A percentile compares a stretch with the other conserved stretches of the same genome.
phyloP scores from a whole-genome alignment of 2,113 vertebrate genomes.

The Hymenochirus boettgeri region DNA sequence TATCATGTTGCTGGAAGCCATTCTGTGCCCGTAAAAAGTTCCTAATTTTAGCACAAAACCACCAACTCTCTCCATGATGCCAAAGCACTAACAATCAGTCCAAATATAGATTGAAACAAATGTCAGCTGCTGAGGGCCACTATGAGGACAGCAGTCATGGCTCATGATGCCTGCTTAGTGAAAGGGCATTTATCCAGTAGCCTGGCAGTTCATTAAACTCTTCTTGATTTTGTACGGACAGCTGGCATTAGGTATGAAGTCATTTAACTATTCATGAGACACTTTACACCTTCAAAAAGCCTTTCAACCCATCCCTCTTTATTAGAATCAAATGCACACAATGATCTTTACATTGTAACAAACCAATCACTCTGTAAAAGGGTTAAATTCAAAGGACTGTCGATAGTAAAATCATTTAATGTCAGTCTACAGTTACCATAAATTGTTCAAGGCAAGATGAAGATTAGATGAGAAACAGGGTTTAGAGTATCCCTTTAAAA shows the following conservation, averaged over 20 bases:
- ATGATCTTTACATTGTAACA: too few relatives aligned
- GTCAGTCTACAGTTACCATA: too few relatives aligned
- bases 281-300: constrained; percentile 11
- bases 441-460: too few relatives aligned
- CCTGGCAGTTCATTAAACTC: constrained; percentile 28
- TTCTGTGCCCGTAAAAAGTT: constrained; percentile 8
- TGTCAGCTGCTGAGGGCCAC: constrained; percentile 29
- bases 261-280: constrained; percentile 24
- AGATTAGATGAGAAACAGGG: too few relatives aligned
- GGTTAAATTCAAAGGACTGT: too few relatives aligned
- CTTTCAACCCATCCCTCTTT: neutral
- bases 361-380: too few relatives aligned
- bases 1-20: constrained; percentile 15
- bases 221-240: constrained; percentile 28
- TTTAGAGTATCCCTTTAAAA: too few relatives aligned
- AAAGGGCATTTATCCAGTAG: constrained; percentile 36
- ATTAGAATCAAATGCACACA: neutral
- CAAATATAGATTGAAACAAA: constrained; percentile 34
- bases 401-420: too few relatives aligned
- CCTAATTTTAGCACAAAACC: constrained; percentile 19
- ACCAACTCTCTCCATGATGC: constrained; percentile 4
- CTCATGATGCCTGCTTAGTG: constrained; percentile 32
- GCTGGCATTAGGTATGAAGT: constrained; percentile 28
- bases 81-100: constrained; percentile 32
- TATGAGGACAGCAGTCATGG: constrained; percentile 25